Evolutionary conservation across 2,888 invertebrate species (phyloP).

Genomic region (Nemapogon koenigi): DNA sequence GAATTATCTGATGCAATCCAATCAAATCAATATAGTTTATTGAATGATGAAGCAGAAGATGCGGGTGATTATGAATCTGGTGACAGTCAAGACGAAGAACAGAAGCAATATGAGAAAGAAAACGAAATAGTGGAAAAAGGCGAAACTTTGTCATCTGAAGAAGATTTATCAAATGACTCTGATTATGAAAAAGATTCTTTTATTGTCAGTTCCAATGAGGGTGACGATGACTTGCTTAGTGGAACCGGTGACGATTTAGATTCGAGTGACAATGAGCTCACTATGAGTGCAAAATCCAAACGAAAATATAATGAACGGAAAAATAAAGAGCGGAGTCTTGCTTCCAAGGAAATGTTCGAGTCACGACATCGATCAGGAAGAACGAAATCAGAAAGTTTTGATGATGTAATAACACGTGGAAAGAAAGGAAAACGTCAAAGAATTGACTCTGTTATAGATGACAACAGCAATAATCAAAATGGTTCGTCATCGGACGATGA

Average conservation of each 20-base stretch:
- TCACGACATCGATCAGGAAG: constrained; percentile 33
- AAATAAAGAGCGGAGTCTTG: constrained; percentile 45
- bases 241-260: constrained; percentile 50
- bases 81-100: constrained; percentile 54
- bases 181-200: constrained; percentile 63
- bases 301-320: constrained; percentile 46
- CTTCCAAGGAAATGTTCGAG: constrained; percentile 51
- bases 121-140: constrained; percentile 57
- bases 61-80: constrained; percentile 52
- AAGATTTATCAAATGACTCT: constrained; percentile 38
- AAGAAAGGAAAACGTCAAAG: constrained; percentile 24
- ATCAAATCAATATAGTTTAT: constrained; percentile 18
- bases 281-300: constrained; percentile 46
- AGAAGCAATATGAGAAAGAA: constrained; percentile 47
- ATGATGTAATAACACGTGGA: constrained; percentile 21
- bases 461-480: too few species aligned
- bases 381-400: constrained; percentile 23
- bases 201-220: constrained; percentile 54
- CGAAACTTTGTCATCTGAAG: constrained; percentile 57
- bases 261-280: constrained; percentile 48
- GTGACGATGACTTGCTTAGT: constrained; percentile 44
- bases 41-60: constrained; percentile 44
- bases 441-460: constrained; percentile 28
- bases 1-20: constrained; percentile 21
- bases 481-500: constrained; percentile 35